Conservation (phyloP, 2,888 invertebrate species). For the Neoaliturus tenellus region DNA sequence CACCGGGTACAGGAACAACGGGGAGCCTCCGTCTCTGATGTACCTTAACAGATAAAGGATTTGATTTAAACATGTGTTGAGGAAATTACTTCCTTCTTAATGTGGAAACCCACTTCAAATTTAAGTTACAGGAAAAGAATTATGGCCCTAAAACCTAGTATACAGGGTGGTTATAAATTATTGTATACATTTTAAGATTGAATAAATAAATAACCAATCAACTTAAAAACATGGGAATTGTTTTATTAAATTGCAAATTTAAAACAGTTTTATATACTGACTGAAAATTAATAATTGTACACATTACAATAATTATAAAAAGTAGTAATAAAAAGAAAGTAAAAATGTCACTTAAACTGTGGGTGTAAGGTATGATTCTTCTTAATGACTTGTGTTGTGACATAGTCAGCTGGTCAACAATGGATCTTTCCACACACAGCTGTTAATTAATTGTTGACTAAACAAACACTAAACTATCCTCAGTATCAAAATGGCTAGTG, state of each 20-base stretch:
- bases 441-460: neutral
- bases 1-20: constrained; percentile 82
- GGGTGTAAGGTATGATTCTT: constrained; percentile 25
- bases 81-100: no score
- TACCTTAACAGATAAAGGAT: constrained; percentile 85
- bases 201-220: constrained; percentile 32
- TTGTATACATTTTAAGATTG: constrained; percentile 21
- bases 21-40: constrained; percentile 80
- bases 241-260: neutral
- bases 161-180: constrained; percentile 37
- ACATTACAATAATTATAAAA: neutral
- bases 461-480: neutral
- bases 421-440: neutral
- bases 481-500: constrained; percentile 3
- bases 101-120: no score
- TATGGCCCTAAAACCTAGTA: no score
- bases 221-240: neutral
- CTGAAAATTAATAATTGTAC: constrained; percentile 31
- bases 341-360: constrained; percentile 15
- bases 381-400: constrained; percentile 2
- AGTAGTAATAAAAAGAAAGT: neutral
- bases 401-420: constrained; percentile 22
- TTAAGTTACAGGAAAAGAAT: no score
- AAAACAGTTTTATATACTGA: constrained; percentile 11
- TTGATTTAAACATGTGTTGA: no score